phyloP scores from a whole-genome alignment of 2,888 invertebrate species.

The Chouioia cunea region DNA sequence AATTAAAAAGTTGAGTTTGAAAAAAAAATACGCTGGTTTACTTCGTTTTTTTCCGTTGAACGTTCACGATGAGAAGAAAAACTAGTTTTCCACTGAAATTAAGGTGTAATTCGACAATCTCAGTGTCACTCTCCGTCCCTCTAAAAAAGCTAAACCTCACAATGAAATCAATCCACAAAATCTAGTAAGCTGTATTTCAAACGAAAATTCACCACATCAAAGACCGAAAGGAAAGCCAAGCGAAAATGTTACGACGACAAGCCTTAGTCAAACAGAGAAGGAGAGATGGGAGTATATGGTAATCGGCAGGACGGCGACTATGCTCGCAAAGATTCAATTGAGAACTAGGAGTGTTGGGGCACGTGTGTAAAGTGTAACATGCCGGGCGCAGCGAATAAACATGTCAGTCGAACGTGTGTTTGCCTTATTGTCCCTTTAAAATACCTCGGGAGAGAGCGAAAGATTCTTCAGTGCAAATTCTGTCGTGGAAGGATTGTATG shows the following conservation, averaged over 20 bases:
- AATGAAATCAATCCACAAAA: no score
- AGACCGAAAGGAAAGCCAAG: no score
- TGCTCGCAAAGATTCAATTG: slow-evolving; percentile 18
- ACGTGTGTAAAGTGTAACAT: neutral
- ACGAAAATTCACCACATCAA: no score
- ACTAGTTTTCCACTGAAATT: no score
- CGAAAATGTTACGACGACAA: slow-evolving; percentile 1
- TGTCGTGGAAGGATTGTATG: no score
- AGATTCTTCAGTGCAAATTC: no score
- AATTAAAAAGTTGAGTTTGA: slow-evolving; percentile 30
- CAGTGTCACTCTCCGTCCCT: no score
- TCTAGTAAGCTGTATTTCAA: no score
- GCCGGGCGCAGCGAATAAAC: slow-evolving; percentile 53
- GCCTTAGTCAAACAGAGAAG: slow-evolving; percentile 28
- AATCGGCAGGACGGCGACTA: slow-evolving; percentile 16
- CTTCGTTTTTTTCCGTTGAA: no score
- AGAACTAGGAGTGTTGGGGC: slow-evolving; percentile 7
- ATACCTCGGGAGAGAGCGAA: slow-evolving; percentile 44
- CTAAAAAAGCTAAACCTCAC: no score
- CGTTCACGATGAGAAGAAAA: no score
- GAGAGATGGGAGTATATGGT: slow-evolving; percentile 16
- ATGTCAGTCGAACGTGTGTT: slow-evolving; percentile 58
- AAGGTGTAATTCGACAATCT: no score
- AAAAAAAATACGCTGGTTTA: neutral
- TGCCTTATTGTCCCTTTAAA: slow-evolving; percentile 61